phyloP scores from a whole-genome alignment of 53 echinoderm and acorn worm genomes.

The Arbacia lixula region DNA sequence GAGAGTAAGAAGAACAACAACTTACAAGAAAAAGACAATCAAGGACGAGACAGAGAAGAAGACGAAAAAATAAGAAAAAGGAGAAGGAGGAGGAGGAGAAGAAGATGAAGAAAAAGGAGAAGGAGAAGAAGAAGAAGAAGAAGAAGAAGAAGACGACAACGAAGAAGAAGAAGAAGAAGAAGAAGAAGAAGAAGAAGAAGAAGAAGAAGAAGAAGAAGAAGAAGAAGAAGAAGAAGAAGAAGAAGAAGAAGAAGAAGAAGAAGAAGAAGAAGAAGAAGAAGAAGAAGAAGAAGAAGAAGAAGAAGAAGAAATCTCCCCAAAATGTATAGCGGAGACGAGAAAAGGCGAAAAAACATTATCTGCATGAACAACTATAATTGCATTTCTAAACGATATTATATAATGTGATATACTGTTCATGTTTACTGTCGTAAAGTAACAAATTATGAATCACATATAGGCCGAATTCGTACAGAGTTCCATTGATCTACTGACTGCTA shows the following conservation, averaged over 20 bases:
- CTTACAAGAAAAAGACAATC: not conserved
- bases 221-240: not conserved
- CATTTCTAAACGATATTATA: too few species aligned
- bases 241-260: not conserved
- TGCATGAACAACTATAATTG: too few species aligned
- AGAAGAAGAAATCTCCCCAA: not conserved
- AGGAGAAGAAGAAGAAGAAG: not conserved
- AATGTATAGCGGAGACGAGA: too few species aligned
- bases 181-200: not conserved
- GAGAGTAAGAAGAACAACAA: not conserved
- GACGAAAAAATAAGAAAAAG: not conserved
- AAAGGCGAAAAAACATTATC: too few species aligned
- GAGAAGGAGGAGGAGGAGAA: not conserved
- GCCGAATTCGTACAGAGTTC: too few species aligned
- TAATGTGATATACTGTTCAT: too few species aligned
- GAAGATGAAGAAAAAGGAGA: not conserved
- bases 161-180: not conserved
- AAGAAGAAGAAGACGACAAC: not conserved
- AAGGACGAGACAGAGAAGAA: not conserved
- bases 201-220: not conserved
- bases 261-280: not conserved
- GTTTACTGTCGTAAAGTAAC: too few species aligned
- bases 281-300: not conserved
- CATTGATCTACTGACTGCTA: too few species aligned
- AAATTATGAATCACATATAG: too few species aligned